Evolutionary conservation across 2,888 invertebrate genomes (phyloP), one percentile per base, ranked within the genome.

Genomic region (Heliconius hortense): DNA sequence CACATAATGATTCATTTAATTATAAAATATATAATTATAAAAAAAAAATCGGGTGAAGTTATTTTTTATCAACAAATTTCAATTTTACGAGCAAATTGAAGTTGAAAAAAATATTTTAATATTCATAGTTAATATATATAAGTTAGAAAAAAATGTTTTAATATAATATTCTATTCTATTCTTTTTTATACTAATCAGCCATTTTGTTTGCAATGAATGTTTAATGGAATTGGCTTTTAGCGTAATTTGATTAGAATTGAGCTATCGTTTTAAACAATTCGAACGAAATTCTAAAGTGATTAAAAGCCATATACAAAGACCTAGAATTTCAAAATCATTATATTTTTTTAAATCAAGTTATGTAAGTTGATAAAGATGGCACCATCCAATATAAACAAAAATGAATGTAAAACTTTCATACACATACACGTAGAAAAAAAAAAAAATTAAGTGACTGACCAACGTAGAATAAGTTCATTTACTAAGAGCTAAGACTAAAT

Each of bases 201-300:
- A 66, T 66, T 35, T 72, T 39, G 28, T 60, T n/a, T 21, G 39
- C 43, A 28, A 31, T 24, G 39, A 48, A 60, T 62, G 28, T 63
- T 7, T 31, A 72, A 63, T 62, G 26, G 11, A 48, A 72, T 62
- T 28, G 39, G 62, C 43, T 72, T 72, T 72, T 39, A 31, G 21
- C 48, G 26, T 63, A 28, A 43, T 72, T 72, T 60, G 48, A 63
- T 48, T n/a, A 69, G 13, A 69, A 69, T 69, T 69, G 28, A 56
- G 18, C 56, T 31, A 56, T 31, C 56, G n/a, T 21, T 69, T 53
- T 28, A 13, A n/a, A 69, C 7, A 48, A 48, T 21, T 31, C n/a
- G 21, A 68, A 13, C 21, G 5, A 7, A 53, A n/a, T 18, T n/a
- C 28, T 68, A 48, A 31, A 68, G 15, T 53, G 28, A 53, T 48